Evolutionary conservation across 2,797 vertebrate species (phyloP), one percentile per base, ranked within the genome.

Genomic region (Pempheris klunzingeri): DNA sequence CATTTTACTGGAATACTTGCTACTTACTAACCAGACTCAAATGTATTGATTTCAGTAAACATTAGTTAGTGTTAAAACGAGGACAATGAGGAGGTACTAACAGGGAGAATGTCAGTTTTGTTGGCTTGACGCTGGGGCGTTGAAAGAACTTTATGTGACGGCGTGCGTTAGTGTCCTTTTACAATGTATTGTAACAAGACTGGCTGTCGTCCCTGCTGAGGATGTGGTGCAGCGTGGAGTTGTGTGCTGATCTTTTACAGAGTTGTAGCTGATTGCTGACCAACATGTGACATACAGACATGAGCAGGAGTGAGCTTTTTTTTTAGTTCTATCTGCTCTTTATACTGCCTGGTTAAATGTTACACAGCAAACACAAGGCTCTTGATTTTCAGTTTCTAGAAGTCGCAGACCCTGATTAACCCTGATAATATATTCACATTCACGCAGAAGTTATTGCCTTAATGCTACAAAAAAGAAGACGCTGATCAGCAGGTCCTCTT

Each of bases 261-360:
- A 65, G 22, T 52, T 71, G 8, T 47, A 20, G 47, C 32, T 70
- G 24, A 50, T 53, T 34, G 47, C 77, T 79, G 63, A 73, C 41
- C 72, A 72, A 47, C 81, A 85, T 75, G 67, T 84, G 83, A 83
- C 72, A 61, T 5, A 26, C 36, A 43, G n/a, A 52, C 54, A 14
- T 38, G n/a, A 73, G 44, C 30, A 61, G 39, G 4, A 18, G 20
- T 70, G 28, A 74, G n/a, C 20, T 50, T 13, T 54, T 73, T 12
- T 7, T 58, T 8, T 43, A 46, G 46, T 49, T 41, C 1, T 36
- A 34, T 70, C 20, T 61, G 36, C 39, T 53, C 44, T 63, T 69
- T 53, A 44, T 54, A 49, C 30, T 52, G 13, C 46, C 13, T 71
- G 54, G 54, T 66, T 71, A 52, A 67, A 77, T 69, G 22, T 79